Conservation (phyloP, 2,113 vertebrate genomes). For the Meriones unguiculatus region DNA sequence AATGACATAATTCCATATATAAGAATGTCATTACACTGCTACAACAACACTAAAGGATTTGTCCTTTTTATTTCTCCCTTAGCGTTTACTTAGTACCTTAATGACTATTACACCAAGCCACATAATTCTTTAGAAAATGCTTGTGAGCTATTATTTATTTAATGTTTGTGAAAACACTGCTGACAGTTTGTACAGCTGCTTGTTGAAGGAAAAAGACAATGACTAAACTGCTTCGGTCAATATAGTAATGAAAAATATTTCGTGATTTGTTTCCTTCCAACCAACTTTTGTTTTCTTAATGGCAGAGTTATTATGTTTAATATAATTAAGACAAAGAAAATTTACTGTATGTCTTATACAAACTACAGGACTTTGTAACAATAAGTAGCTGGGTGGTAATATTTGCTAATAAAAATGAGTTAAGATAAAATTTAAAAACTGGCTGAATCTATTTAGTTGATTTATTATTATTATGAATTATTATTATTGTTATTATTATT, state of each 20-base stretch:
- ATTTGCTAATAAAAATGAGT: conserved; percentile 3
- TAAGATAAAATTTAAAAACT: not conserved
- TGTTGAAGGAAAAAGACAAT: conserved; percentile 8
- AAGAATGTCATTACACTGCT: not conserved
- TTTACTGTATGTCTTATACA: not conserved
- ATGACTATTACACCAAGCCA: not conserved
- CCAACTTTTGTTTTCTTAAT: not conserved
- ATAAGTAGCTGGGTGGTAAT: not conserved
- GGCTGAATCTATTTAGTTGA: not conserved
- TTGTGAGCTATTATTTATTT: not conserved
- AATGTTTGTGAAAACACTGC: not conserved
- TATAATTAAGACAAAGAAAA: not conserved
- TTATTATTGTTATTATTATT: not conserved
- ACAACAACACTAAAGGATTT: not conserved
- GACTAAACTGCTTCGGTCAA: not conserved
- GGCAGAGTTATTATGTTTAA: not conserved
- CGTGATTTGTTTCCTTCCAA: not conserved
- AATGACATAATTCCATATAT: not conserved
- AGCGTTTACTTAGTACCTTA: not conserved
- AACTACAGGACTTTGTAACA: not conserved
- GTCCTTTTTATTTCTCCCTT: not conserved
- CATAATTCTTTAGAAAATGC: not conserved
- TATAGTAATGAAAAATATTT: not conserved
- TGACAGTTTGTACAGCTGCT: not conserved
- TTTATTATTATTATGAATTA: not conserved